Conservation (phyloP, 2,113 vertebrate genomes). For the Monarcha castaneiventris region DNA sequence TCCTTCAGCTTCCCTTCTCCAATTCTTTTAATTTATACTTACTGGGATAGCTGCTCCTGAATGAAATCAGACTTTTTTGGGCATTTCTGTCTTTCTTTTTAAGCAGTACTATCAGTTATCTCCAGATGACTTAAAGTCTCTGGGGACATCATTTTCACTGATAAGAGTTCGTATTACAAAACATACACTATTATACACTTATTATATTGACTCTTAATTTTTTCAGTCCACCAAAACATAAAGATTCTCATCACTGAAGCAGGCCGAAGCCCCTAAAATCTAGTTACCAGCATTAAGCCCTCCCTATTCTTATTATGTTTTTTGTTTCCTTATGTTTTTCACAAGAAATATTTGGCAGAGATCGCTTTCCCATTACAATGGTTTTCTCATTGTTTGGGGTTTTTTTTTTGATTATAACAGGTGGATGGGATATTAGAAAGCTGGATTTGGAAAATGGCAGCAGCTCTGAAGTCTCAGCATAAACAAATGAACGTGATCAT, state of each 20-base stretch:
- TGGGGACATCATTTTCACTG: not conserved
- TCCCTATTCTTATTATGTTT: not conserved
- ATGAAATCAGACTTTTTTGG: not conserved
- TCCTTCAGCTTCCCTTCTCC: not conserved
- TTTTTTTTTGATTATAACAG: conserved; percentile 66
- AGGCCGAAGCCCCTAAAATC: not conserved
- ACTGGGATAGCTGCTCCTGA: not conserved
- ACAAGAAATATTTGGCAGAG: not conserved
- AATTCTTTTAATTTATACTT: not conserved
- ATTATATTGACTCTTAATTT: not conserved
- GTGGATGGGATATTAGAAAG: conserved; percentile 82
- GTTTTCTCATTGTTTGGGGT: not conserved
- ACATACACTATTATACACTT: not conserved
- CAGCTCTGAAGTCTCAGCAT: conserved; percentile 73
- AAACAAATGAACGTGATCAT: conserved; percentile 80
- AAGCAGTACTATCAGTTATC: not conserved
- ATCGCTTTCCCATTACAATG: not conserved
- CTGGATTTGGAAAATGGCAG: conserved; percentile 85
- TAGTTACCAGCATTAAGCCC: not conserved
- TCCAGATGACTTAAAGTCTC: not conserved
- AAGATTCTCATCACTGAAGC: not conserved
- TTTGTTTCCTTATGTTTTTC: not conserved
- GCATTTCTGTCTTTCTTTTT: not conserved
- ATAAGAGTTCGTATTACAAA: not conserved
- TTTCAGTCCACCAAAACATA: not conserved